Conservation (phyloP, 2,888 invertebrate genomes). For the Synergus laeviventris region DNA sequence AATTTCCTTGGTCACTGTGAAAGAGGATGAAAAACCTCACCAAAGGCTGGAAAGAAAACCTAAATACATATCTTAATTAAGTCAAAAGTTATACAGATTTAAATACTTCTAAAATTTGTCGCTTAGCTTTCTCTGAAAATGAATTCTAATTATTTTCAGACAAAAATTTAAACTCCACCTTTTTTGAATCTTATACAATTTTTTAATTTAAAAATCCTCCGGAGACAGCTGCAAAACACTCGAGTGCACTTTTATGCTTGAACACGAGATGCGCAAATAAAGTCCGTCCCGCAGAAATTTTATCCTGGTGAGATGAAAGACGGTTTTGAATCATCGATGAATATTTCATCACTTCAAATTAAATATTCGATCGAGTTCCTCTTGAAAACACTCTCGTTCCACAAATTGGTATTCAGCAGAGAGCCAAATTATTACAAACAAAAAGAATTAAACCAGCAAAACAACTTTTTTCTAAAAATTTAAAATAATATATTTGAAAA, state of each 20-base stretch:
- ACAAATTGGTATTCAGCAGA: neutral
- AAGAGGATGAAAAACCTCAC: no score
- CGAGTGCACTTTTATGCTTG: neutral
- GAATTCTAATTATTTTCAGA: no score
- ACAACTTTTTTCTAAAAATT: no score
- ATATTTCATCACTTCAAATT: neutral
- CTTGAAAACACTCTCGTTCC: neutral
- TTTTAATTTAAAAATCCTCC: neutral
- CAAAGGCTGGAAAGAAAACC: no score
- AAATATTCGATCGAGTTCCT: neutral
- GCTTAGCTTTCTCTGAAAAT: no score
- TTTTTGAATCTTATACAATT: neutral
- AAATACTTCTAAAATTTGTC: no score
- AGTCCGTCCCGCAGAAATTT: conserved; percentile 10
- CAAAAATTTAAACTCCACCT: no score
- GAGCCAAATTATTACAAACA: neutral
- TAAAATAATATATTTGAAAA: no score
- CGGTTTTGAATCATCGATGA: neutral
- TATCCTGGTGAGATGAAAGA: neutral
- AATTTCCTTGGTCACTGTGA: no score
- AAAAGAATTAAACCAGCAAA: neutral
- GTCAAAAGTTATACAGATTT: no score
- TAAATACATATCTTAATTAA: no score
- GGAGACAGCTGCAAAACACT: neutral
- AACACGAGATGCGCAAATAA: conserved; percentile 10